Percentiles rank a stretch among this genome's conserved stretches.
Evolutionary conservation across 2,113 vertebrate genomes (phyloP).

Genomic region (Tauraco erythrolophus): DNA sequence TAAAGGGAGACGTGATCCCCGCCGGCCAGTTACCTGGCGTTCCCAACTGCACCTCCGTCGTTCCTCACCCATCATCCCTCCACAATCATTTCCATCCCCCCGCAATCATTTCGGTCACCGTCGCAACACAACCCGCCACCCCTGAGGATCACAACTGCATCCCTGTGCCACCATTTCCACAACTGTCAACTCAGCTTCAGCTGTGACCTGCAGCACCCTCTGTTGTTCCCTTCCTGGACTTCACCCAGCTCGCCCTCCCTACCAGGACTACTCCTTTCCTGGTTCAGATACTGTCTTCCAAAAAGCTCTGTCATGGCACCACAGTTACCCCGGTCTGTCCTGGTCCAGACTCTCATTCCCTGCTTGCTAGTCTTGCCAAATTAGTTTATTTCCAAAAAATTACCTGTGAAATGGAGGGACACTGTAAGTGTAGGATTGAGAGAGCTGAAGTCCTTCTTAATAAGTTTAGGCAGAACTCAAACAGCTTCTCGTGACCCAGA

Average conservation of each 20-base stretch:
- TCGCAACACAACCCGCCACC: neutral
- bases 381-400: neutral
- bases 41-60: neutral
- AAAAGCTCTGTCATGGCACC: neutral
- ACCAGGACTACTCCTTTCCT: neutral
- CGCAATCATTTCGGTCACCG: neutral
- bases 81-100: neutral
- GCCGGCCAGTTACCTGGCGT: fast-evolving
- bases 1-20: neutral
- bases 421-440: neutral
- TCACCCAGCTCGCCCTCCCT: neutral
- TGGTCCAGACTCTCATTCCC: neutral
- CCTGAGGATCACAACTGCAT: neutral
- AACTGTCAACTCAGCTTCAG: neutral
- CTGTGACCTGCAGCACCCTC: neutral
- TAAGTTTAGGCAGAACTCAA: neutral
- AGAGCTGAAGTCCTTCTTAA: neutral
- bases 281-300: neutral
- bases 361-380: neutral
- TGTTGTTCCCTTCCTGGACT: neutral
- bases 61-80: neutral
- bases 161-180: neutral
- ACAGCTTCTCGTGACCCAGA: neutral
- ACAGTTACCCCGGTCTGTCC: neutral
- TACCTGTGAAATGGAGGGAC: neutral